Evolutionary conservation across 1,140 invertebrate genomes (phyloP), one percentile per base, ranked within the genome.

Genomic region (Lasaia peninsularis): DNA sequence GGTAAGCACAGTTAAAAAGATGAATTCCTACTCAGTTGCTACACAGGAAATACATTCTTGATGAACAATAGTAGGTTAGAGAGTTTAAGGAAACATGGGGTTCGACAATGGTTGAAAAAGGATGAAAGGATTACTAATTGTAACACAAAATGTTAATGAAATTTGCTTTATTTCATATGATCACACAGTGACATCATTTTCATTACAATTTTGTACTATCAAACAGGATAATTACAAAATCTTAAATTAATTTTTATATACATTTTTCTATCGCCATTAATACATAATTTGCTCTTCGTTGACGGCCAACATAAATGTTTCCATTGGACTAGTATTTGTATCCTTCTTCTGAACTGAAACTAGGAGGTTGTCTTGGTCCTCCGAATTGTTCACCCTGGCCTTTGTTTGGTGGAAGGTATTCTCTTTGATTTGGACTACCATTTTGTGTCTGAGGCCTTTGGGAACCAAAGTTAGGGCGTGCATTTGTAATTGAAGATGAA

Each of bases 241-340:
- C 48, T 50, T 63, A 60, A 55, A 60, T 40, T 52, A 55, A 2
- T 44, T 55, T 28, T 40, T 55, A 55, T 55, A 40, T 37, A 55
- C 35, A 55, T 40, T 40, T 35, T 52, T 35, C 37, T 40, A 24
- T 40, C 6, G 37, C 37, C 21, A 44, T 55, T 44, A 40, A 40
- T 32, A 20, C 18, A 21, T 21, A 9, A 44, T 44, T 20, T 18
- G 20, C 20, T 21, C 18, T 20, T 11, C 10, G 20, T 44, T 10
- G 20, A 44, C 20, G 18, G 40, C 14, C n/a, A 40, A 55, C 20
- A 11, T 55, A 55, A 24, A 37, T 51, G n/a, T 53, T 18, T 53
- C 32, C 54, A 75, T 82, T 75, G 64, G 62, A 70, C 73, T 78
- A 88, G 57, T 88, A 88, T 62, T 80, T 84, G 62, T 88, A 88